phyloP scores from a whole-genome alignment of 2,888 invertebrate genomes.

The Lasioglossum marginatum region DNA sequence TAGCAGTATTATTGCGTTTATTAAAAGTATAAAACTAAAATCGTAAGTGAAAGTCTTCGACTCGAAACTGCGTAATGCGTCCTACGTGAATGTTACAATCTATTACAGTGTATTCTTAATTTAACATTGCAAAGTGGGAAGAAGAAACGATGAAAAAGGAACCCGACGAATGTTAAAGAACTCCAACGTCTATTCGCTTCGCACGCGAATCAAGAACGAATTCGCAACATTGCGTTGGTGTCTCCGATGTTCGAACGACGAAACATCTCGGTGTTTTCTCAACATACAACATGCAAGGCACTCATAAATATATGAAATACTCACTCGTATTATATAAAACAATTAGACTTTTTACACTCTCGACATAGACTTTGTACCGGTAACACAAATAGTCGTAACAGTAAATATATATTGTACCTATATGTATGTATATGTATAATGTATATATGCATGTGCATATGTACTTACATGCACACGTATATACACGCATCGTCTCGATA shows the following conservation, averaged over 20 bases:
- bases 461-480: conserved; percentile 44
- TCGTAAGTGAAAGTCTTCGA: conserved; percentile 27
- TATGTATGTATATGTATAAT: conserved; percentile 29
- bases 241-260: conserved; percentile 3
- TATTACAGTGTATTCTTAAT: neutral
- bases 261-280: neutral
- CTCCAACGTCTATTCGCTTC: conserved; percentile 25
- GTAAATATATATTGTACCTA: conserved; percentile 49
- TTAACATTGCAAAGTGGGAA: neutral
- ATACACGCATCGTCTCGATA: conserved; percentile 8
- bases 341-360: conserved; percentile 37
- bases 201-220: conserved; percentile 36
- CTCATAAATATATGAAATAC: conserved; percentile 41
- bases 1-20: conserved; percentile 18
- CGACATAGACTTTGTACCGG: conserved; percentile 60
- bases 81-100: neutral
- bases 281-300: conserved; percentile 14
- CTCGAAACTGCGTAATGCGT: conserved; percentile 15
- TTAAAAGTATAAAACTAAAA: conserved; percentile 57
- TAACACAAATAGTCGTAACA: conserved; percentile 66
- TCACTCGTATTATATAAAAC: conserved; percentile 46
- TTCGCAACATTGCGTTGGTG: conserved; percentile 16
- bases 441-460: too few relatives aligned
- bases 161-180: conserved; percentile 15
- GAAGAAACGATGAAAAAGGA: neutral